These are phyloP conservation scores for Taphrorychus bicolor DNA, from an alignment of 2,888 invertebrate species.

Conservation along the genomic window DNA sequence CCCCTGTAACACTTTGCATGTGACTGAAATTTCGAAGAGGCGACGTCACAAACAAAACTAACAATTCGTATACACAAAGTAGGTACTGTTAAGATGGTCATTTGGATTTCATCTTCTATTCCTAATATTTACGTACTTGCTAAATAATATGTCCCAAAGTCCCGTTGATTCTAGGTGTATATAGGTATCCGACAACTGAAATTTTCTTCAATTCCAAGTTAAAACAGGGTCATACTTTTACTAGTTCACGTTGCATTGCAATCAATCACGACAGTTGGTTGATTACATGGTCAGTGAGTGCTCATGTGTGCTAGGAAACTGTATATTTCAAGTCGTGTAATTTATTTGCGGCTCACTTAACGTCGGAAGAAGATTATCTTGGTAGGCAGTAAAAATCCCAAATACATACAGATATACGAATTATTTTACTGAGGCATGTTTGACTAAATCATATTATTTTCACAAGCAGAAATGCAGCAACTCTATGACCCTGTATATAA, in stretches of 20 bases:
- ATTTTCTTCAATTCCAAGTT: too few species aligned
- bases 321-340: constrained; percentile 18
- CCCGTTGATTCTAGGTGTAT: too few species aligned
- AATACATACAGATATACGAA: too few species aligned
- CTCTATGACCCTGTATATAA: too few species aligned
- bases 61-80: not conserved
- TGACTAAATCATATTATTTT: too few species aligned
- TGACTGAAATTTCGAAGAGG: not conserved
- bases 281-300: constrained; percentile 6
- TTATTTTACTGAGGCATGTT: too few species aligned
- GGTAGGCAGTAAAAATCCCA: too few species aligned
- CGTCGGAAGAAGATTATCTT: not conserved
- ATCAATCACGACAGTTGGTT: not conserved
- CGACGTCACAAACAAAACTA: not conserved
- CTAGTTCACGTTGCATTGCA: constrained; percentile 1
- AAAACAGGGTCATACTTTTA: not conserved
- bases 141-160: too few species aligned
- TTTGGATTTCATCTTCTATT: not conserved
- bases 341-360: constrained; percentile 3
- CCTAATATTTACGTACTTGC: too few species aligned
- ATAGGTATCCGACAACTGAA: too few species aligned
- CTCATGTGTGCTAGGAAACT: constrained; percentile 7
- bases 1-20: not conserved
- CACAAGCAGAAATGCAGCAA: too few species aligned
- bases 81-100: not conserved